These are phyloP conservation scores for Odocoileus hemionus DNA, from an alignment of 2,113 vertebrate genomes.

Conservation along the genomic window DNA sequence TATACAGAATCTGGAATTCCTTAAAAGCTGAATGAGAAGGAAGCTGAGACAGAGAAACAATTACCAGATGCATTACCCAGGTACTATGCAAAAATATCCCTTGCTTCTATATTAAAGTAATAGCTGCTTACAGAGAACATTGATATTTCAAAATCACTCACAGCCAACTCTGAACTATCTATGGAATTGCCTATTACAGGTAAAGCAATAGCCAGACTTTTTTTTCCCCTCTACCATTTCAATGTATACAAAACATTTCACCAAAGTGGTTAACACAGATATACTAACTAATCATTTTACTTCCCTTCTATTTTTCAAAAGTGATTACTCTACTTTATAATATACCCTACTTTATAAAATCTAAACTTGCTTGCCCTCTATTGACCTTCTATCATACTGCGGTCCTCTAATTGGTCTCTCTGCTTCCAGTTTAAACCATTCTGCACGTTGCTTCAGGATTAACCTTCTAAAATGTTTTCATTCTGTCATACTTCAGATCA, in stretches of 20 bases:
- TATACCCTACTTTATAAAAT: neutral
- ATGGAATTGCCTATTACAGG: neutral
- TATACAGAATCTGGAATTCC: neutral
- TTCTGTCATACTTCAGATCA: neutral
- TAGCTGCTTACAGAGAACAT: neutral
- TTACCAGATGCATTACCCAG: neutral
- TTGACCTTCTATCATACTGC: neutral
- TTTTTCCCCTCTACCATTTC: neutral
- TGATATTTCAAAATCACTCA: neutral
- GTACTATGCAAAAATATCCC: neutral
- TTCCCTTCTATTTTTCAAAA: neutral
- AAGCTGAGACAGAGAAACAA: neutral
- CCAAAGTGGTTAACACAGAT: neutral
- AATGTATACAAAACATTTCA: neutral
- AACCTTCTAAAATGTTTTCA: neutral
- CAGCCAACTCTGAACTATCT: neutral
- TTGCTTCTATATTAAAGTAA: neutral
- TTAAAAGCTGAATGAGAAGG: slow-evolving; percentile 34
- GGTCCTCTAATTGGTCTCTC: neutral
- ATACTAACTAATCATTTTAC: neutral
- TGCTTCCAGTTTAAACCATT: neutral
- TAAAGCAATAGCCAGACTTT: neutral
- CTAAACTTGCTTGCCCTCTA: neutral
- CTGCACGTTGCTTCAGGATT: neutral
- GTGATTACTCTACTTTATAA: neutral